Percentiles rank a stretch among this genome's conserved stretches.
These are phyloP conservation scores for Amorpha juglandis DNA, from an alignment of 2,888 invertebrate species.

Conservation along the genomic window DNA sequence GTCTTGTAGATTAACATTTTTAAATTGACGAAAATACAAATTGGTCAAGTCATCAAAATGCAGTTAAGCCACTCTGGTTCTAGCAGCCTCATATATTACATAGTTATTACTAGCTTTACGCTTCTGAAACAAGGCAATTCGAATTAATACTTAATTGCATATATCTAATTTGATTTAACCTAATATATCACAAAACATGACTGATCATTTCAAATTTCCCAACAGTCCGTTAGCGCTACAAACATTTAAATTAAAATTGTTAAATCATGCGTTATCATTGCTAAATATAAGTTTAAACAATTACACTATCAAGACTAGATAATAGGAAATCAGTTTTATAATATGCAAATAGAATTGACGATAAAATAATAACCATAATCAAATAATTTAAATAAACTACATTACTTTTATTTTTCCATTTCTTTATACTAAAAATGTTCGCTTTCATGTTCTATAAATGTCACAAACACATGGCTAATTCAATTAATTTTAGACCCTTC, in stretches of 20 bases:
- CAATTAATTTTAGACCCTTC: not conserved
- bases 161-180: conserved; percentile 54
- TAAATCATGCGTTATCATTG: conserved; percentile 2
- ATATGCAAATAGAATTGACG: not conserved
- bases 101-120: conserved; percentile 9
- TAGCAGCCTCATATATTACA: too few species aligned
- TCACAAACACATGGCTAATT: not conserved
- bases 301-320: conserved; percentile 31
- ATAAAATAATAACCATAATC: not conserved
- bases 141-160: conserved; percentile 44
- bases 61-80: too few species aligned
- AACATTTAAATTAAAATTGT: conserved; percentile 14
- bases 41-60: too few species aligned
- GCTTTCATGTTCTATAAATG: too few species aligned
- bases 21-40: too few species aligned
- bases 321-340: not conserved
- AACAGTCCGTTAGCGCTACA: conserved; percentile 26
- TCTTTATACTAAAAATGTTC: too few species aligned
- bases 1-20: too few species aligned
- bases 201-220: conserved; percentile 54
- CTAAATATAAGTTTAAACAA: conserved; percentile 25
- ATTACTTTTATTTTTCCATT: too few species aligned
- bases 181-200: conserved; percentile 78
- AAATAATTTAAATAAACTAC: too few species aligned
- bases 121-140: conserved; percentile 33